Base-by-base conservation (phyloP, 2,888 invertebrate genomes). In the Ceratothoa steindachneri region DNA sequence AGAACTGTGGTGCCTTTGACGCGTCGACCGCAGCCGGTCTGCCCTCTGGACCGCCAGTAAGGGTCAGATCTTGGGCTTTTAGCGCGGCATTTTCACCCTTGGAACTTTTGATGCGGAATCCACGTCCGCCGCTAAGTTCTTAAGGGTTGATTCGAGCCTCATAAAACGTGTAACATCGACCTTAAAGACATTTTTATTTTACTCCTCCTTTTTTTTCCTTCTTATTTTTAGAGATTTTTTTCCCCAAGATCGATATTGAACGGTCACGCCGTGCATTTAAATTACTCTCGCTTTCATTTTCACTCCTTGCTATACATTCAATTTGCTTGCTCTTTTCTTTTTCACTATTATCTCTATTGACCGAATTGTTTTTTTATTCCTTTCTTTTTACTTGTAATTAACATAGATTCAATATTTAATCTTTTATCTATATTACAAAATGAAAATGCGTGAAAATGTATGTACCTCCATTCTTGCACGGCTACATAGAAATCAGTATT, bases 171-270 rank as follows among this genome's bases (percentile, higher is more conserved):
- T 60, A 60, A 60, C 60, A 60, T 60, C 60, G 27, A 60, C 60
- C 60, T 60, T 60, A 60, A 60, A 60, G 60, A 60, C 60, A 60
- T 60, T 60, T 60, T 60, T 60, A 60, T 60, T 60, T 60, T 24
- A 1, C 12, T 51, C 19, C 3, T 19, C 19, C 3, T 51, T 51
- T 51, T 51, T 51, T 51, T 51, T 51, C 24, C 24, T 60, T 60
- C 24, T 60, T 60, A 2, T 60, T 60, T 60, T 60, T 1, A 60
- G 60, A 60, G 19, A 60, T 15, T 22, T 22, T 60, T 60, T 60
- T 60, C 24, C 24, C 60, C n/a, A 60, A 24, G 60, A 60, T 60
- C 60, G 27, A 60, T 60, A 60, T 60, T 60, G 60, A 60, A 60
- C 60, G 27, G 60, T 24, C 60, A 60, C 60, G 24, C 24, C 60